Percentiles rank a stretch among this genome's conserved stretches.
Evolutionary conservation across 2,113 vertebrate genomes (phyloP).

Genomic region (Willisornis vidua): DNA sequence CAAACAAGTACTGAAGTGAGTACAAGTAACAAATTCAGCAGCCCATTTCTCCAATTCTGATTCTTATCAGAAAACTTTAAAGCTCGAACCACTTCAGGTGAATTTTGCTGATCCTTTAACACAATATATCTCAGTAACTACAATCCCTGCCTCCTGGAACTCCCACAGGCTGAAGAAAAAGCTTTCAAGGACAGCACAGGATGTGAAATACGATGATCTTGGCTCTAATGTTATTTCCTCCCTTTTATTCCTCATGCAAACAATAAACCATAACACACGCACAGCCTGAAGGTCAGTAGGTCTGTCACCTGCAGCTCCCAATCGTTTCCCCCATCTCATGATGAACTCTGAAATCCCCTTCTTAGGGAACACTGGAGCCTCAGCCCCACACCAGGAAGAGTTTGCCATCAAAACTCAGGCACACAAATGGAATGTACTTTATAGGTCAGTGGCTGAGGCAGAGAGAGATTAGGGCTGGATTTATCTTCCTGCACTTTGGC

Average conservation of each 20-base stretch:
- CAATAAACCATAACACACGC: neutral
- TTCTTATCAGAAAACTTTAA: neutral
- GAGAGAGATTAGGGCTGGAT: neutral
- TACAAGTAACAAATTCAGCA: neutral
- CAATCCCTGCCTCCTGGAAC: neutral
- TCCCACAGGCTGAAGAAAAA: neutral
- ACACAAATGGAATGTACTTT: neutral
- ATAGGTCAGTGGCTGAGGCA: neutral
- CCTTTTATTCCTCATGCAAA: neutral
- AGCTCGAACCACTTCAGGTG: neutral
- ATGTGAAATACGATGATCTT: rapidly evolving
- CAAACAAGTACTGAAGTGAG: neutral
- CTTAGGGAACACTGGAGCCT: neutral
- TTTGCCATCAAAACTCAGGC: neutral
- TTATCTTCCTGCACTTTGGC: neutral
- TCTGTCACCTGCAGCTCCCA: neutral
- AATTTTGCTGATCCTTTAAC: neutral
- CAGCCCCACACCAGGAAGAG: neutral
- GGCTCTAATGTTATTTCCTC: neutral
- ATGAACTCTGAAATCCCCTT: neutral
- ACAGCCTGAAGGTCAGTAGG: neutral
- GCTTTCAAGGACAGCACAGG: neutral
- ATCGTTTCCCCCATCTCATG: neutral
- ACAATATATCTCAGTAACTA: neutral
- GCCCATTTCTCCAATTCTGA: neutral